A percentile compares a stretch with the other conserved stretches of the same genome.
Evolutionary conservation across 2,113 vertebrate genomes (phyloP).

Genomic region (Myrmecophaga tridactyla): DNA sequence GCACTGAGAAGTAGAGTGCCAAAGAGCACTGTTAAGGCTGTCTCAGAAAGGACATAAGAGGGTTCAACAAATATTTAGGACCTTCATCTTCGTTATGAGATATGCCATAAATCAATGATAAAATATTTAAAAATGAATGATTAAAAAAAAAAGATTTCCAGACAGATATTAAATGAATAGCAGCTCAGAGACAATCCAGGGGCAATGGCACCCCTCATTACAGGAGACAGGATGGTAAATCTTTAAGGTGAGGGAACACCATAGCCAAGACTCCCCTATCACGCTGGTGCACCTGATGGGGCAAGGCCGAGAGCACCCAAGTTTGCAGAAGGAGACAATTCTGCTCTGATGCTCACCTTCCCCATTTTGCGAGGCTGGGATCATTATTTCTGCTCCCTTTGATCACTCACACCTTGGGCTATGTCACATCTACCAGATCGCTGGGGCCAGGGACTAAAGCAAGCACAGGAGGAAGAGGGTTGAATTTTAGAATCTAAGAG

Average conservation of each 20-base stretch:
- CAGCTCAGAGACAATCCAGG: not conserved
- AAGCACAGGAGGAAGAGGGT: not conserved
- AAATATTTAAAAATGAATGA: not conserved
- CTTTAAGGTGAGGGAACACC: not conserved
- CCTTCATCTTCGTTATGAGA: slow-evolving; percentile 15
- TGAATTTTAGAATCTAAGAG: not conserved
- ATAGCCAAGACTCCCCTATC: not conserved
- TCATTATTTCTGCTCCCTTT: not conserved
- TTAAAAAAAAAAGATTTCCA: slow-evolving; percentile 30
- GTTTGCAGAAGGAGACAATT: not conserved
- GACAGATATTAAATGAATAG: slow-evolving; percentile 37
- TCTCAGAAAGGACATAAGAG: rapidly evolving
- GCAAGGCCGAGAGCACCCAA: not conserved
- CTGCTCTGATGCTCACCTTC: not conserved
- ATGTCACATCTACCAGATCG: not conserved
- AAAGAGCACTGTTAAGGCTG: not conserved
- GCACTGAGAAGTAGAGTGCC: not conserved
- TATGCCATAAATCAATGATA: not conserved
- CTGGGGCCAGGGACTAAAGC: not conserved
- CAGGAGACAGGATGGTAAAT: not conserved
- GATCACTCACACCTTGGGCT: not conserved
- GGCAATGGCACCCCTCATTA: not conserved
- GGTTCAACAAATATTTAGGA: not conserved
- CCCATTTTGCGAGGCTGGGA: rapidly evolving
- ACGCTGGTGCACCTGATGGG: not conserved